Conservation (phyloP, 2,888 invertebrate species). For the Zygogramma bicolorata region DNA sequence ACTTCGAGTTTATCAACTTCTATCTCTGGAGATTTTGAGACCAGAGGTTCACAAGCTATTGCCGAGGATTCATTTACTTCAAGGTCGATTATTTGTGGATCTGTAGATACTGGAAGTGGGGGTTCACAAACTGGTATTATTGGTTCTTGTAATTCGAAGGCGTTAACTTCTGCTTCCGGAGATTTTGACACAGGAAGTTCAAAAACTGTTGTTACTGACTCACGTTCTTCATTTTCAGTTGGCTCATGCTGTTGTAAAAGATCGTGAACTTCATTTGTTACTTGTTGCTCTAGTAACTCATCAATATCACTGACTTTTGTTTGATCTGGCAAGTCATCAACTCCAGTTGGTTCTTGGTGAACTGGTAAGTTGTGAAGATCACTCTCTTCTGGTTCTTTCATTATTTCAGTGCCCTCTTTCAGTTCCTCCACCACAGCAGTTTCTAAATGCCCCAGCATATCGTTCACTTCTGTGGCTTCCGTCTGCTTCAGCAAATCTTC, state of each 20-base stretch:
- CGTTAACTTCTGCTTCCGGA: neutral
- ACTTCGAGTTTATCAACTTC: neutral
- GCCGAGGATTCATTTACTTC: neutral
- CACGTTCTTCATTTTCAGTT: neutral
- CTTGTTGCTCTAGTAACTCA: neutral
- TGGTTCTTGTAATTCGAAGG: neutral
- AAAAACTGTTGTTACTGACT: no score
- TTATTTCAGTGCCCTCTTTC: slow-evolving; percentile 17
- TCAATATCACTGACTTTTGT: neutral
- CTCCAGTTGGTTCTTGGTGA: slow-evolving; percentile 11
- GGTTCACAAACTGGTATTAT: neutral
- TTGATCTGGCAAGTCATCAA: slow-evolving; percentile 17
- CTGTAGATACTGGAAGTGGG: slow-evolving; percentile 27
- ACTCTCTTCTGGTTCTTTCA: neutral
- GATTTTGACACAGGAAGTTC: neutral
- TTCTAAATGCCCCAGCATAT: neutral
- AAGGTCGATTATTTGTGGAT: slow-evolving; percentile 10
- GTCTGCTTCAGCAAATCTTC: neutral
- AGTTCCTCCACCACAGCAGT: neutral
- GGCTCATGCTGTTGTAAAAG: neutral
- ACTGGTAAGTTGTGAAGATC: neutral
- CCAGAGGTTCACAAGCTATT: neutral
- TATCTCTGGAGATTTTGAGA: neutral
- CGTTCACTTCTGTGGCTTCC: slow-evolving; percentile 5
- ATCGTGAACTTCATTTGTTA: neutral